A percentile compares a stretch with the other conserved stretches of the same genome.
Evolutionary conservation across 1,140 invertebrate genomes (phyloP).

Genomic region (Cataglyphis hispanica): DNA sequence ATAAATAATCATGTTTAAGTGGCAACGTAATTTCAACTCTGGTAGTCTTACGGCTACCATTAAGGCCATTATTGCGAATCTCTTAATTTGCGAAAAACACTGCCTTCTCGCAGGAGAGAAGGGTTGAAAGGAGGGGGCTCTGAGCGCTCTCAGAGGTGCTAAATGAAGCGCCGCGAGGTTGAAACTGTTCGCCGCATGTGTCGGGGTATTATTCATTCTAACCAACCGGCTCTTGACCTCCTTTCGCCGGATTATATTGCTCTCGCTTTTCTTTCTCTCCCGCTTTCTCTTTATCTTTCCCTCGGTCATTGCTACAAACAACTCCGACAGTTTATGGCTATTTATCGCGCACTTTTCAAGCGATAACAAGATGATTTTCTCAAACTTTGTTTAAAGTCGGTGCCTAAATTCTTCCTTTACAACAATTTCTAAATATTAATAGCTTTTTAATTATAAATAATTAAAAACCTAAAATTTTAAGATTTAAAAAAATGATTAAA

Average conservation of each 20-base stretch:
- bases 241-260: conserved; percentile 36
- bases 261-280: conserved; percentile 10
- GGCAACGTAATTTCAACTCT: conserved; percentile 83
- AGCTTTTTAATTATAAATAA: background rate
- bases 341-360: background rate
- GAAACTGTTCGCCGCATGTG: conserved; percentile 72
- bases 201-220: conserved; percentile 72
- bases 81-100: conserved; percentile 85
- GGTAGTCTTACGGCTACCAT: conserved; percentile 79
- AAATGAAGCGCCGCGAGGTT: conserved; percentile 59
- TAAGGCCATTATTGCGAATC: conserved; percentile 85
- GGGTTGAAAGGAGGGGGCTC: background rate
- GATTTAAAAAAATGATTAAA: background rate
- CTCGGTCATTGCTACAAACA: conserved; percentile 60
- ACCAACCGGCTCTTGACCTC: conserved; percentile 57
- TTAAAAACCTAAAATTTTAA: background rate
- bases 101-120: conserved; percentile 69
- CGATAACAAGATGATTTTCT: conserved; percentile 22
- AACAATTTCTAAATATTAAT: background rate
- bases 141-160: conserved; percentile 50
- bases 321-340: conserved; percentile 42
- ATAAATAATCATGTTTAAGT: conserved; percentile 84
- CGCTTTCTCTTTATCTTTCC: background rate
- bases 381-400: background rate
- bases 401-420: background rate